Evolutionary conservation across 2,113 vertebrate genomes (phyloP).

Genomic region (Esox niger): DNA sequence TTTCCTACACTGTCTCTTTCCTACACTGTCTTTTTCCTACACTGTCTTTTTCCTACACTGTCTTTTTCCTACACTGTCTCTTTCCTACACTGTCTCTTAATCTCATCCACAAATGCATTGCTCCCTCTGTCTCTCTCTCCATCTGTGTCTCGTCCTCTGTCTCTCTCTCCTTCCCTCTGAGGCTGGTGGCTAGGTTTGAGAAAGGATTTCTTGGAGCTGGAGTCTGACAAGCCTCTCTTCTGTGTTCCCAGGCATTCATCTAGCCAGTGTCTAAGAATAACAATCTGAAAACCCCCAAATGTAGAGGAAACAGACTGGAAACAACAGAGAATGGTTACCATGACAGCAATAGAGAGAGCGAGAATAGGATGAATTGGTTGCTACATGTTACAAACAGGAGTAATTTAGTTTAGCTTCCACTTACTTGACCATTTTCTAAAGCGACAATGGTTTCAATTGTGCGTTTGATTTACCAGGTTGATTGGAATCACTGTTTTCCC

Average conservation of each 20-base stretch:
- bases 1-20: constrained; percentile 13
- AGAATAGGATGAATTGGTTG: neutral
- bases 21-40: too few relatives aligned
- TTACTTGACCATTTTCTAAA: neutral
- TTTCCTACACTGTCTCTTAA: too few relatives aligned
- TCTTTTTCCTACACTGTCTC: too few relatives aligned
- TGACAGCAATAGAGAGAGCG: constrained; percentile 50
- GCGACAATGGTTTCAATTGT: too few relatives aligned
- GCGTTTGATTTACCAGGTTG: too few relatives aligned
- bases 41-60: constrained; percentile 49
- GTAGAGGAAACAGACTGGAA: constrained; percentile 41
- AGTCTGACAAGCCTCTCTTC: constrained; percentile 60
- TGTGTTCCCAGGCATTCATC: constrained; percentile 67
- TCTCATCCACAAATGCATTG: constrained; percentile 17
- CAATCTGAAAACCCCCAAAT: constrained; percentile 45
- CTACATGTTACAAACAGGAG: neutral
- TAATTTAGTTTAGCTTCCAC: neutral
- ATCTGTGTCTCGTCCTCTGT: constrained; percentile 41
- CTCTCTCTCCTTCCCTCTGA: neutral
- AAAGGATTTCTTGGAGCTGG: constrained; percentile 41
- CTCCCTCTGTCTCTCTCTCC: constrained; percentile 1
- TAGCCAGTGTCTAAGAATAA: constrained; percentile 51
- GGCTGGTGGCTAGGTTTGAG: constrained; percentile 25
- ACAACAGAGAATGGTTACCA: constrained; percentile 47
- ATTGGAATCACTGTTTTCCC: too few relatives aligned